Base-by-base conservation (phyloP, 1,140 invertebrate genomes). In the Parasteatoda tepidariorum region DNA sequence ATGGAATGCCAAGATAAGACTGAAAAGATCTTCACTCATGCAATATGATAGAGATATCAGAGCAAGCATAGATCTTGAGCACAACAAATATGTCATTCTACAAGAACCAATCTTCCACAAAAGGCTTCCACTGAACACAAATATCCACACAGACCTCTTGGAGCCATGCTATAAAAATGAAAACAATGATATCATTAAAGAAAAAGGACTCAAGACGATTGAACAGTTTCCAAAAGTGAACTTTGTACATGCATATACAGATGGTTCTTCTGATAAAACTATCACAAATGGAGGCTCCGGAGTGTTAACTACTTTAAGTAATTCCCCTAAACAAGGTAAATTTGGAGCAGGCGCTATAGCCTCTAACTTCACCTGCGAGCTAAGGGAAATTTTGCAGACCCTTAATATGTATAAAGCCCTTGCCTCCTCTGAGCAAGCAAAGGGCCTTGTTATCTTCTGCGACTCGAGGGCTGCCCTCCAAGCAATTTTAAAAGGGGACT, bases 161-260 rank as follows among this genome's bases (percentile, higher is more conserved):
- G 28, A 66, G 22, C 62, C 22, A 30, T 66, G 62, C 62, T 30
- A 66, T 33, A 30, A 66, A 66, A 66, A 66, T 66, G 24, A 66
- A 22, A 30, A 26, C 9, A 18, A 61, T 30, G 22, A 30, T 33
- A 66, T 26, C 28, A 66, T 66, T 33, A 66, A 24, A 24, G 31
- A 66, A 31, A 66, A 66, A 22, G 62, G 62, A 13, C 28, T 30
- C 62, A 66, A 66, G 0, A 30, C 62, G 31, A 31, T 33, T 15
- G 28, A 30, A 66, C 13, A 33, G 31, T 30, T 31, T 33, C 62
- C 28, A 31, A 66, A 33, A 66, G 38, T 6, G 13, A n/a, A 59
- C 55, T 59, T 59, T 59, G 55, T 59, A 59, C 55, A 59, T 59
- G 22, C 55, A 9, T 59, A 59, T n/a, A 59, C 55, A 4, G 55